Conservation (phyloP, 2,113 vertebrate genomes). For the Paraplagusia blochii region DNA sequence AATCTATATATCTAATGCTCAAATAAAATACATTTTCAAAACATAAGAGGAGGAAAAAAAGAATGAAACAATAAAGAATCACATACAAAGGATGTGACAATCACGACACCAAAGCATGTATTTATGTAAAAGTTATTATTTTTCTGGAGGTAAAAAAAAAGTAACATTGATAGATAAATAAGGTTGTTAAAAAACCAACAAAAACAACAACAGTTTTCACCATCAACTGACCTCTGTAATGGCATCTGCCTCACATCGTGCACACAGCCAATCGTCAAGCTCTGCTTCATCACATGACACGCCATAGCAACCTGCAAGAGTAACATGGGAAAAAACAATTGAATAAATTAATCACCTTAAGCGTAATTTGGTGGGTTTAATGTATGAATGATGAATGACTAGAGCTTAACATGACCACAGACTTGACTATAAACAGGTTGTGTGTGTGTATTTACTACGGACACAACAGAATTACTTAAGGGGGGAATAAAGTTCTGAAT, state of each 20-base stretch:
- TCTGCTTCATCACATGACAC: conserved; percentile 79
- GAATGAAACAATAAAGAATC: conserved; percentile 5
- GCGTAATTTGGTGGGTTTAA: not conserved
- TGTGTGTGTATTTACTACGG: too few species aligned
- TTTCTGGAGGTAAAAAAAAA: too few species aligned
- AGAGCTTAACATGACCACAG: too few species aligned
- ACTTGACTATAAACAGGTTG: too few species aligned
- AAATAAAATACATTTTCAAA: conserved; percentile 4
- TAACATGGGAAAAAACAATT: not conserved
- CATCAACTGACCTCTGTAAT: conserved; percentile 83
- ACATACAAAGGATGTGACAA: not conserved
- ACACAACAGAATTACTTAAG: too few species aligned
- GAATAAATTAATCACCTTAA: not conserved
- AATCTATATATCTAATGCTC: too few species aligned
- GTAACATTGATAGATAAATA: too few species aligned
- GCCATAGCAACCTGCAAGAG: conserved; percentile 87
- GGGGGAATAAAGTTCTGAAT: too few species aligned
- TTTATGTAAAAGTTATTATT: too few species aligned
- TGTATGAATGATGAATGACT: too few species aligned
- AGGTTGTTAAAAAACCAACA: too few species aligned
- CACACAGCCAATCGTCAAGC: conserved; percentile 86
- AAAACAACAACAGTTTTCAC: too few species aligned
- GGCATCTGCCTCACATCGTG: conserved; percentile 88
- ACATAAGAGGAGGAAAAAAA: conserved; percentile 8
- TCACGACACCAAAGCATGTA: not conserved